Conservation (phyloP, 2,797 vertebrate species). For the Crocidura indochinensis region DNA sequence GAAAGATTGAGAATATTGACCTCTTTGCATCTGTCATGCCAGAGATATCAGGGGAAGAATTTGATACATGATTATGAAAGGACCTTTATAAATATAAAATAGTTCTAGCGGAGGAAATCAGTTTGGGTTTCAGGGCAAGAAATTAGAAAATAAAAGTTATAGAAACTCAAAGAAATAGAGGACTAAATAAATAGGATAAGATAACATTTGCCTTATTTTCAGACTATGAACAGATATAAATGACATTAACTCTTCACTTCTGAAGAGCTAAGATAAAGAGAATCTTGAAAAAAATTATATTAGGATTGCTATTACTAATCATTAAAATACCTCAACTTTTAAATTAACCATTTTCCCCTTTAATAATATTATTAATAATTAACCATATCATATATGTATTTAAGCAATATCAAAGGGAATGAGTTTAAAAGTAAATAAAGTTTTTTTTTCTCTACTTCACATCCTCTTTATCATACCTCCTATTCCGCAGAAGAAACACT, state of each 20-base stretch:
- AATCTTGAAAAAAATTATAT: constrained; percentile 58
- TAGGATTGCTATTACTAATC: constrained; percentile 76
- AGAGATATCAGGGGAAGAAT: constrained; percentile 16
- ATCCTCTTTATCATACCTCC: background rate
- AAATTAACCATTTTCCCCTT: constrained; percentile 37
- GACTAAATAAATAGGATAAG: background rate
- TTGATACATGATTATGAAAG: constrained; percentile 18
- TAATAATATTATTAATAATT: constrained; percentile 44
- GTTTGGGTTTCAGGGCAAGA: constrained; percentile 22
- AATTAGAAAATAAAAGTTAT: background rate
- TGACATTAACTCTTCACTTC: background rate
- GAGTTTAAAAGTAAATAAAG: constrained; percentile 43
- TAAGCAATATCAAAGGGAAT: constrained; percentile 36
- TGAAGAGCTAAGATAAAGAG: constrained; percentile 7
- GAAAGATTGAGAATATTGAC: constrained; percentile 7
- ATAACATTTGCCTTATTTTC: background rate
- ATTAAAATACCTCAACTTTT: constrained; percentile 70
- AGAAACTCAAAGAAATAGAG: constrained; percentile 6
- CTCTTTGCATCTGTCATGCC: background rate
- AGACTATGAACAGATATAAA: background rate
- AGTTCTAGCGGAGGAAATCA: constrained; percentile 17
- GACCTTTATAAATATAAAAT: constrained; percentile 34
- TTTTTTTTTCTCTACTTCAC: constrained; percentile 14
- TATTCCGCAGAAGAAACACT: background rate
- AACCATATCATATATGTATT: background rate